These are phyloP conservation scores for Gobio occitaniae DNA, from an alignment of 2,797 vertebrate species.

Conservation along the genomic window DNA sequence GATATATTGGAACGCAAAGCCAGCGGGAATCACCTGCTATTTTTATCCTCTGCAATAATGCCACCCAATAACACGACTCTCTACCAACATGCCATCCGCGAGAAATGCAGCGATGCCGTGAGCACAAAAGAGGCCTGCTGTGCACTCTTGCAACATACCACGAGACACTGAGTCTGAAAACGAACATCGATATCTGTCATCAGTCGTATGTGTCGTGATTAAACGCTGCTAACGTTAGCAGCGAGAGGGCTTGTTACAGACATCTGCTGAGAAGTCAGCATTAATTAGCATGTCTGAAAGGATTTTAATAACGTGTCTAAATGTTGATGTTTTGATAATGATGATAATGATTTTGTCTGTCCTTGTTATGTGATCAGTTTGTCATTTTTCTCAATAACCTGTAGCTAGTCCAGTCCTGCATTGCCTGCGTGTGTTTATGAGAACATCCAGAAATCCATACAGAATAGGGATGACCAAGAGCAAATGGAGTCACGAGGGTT, in stretches of 20 bases:
- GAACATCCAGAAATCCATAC: slow-evolving; percentile 22
- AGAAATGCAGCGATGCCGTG: slow-evolving; percentile 11
- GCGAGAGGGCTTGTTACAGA: slow-evolving; percentile 9
- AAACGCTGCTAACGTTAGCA: neutral
- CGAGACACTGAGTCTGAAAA: slow-evolving; percentile 29
- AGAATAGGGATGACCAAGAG: neutral
- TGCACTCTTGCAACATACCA: slow-evolving; percentile 12
- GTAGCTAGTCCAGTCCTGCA: slow-evolving; percentile 16
- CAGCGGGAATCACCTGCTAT: slow-evolving; percentile 47
- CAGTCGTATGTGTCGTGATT: neutral
- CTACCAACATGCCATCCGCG: neutral
- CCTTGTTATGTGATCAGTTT: slow-evolving; percentile 37
- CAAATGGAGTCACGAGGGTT: neutral
- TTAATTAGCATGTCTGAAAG: slow-evolving; percentile 45
- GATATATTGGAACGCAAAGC: slow-evolving; percentile 50
- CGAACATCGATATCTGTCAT: slow-evolving; percentile 23
- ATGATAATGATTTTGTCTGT: slow-evolving; percentile 8
- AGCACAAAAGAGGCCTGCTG: slow-evolving; percentile 31
- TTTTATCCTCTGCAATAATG: slow-evolving; percentile 44
- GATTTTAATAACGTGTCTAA: slow-evolving; percentile 22
- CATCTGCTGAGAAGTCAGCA: slow-evolving; percentile 32
- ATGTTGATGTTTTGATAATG: slow-evolving; percentile 23
- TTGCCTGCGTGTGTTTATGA: neutral
- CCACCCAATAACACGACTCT: slow-evolving; percentile 42
- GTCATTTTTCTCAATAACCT: slow-evolving; percentile 25